These are phyloP conservation scores for Chaitophorus viminalis DNA, from an alignment of 2,888 invertebrate species.

Conservation along the genomic window DNA sequence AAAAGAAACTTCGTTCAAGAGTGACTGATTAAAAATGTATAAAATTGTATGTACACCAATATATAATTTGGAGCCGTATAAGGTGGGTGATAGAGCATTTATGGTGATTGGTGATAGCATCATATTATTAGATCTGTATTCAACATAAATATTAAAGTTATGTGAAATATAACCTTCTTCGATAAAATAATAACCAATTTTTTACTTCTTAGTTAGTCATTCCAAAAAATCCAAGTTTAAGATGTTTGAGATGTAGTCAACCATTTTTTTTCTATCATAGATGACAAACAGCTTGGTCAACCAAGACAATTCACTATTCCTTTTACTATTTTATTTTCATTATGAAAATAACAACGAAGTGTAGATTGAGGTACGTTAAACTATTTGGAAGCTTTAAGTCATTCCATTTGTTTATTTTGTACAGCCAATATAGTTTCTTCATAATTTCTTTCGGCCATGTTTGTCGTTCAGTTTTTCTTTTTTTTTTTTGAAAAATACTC, in stretches of 20 bases:
- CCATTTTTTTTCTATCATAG: conserved; percentile 62
- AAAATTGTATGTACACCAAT: too few relatives aligned
- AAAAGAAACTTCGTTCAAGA: too few relatives aligned
- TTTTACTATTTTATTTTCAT: conserved; percentile 28
- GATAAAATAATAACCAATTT: conserved; percentile 64
- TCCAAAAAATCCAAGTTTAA: conserved; percentile 65
- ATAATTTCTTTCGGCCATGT: conserved; percentile 44
- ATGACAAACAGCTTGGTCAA: conserved; percentile 63
- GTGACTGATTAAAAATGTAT: too few relatives aligned
- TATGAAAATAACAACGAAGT: conserved; percentile 52
- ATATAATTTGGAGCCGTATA: too few relatives aligned
- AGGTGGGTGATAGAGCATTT: too few relatives aligned
- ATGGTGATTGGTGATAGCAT: too few relatives aligned
- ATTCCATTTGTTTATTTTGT: conserved; percentile 63
- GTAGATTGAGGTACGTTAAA: conserved; percentile 64
- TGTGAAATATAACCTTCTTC: not conserved
- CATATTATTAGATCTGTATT: too few relatives aligned
- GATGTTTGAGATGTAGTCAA: conserved; percentile 63
- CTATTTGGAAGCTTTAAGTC: conserved; percentile 62
- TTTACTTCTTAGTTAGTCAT: conserved; percentile 64
- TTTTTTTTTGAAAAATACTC: too few relatives aligned
- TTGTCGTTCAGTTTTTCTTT: conserved; percentile 41
- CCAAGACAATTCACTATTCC: conserved; percentile 52
- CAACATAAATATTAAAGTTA: conserved; percentile 12
- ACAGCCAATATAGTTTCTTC: conserved; percentile 46